phyloP scores from a whole-genome alignment of 53 echinoderm and acorn worm species.

The Crossaster papposus region DNA sequence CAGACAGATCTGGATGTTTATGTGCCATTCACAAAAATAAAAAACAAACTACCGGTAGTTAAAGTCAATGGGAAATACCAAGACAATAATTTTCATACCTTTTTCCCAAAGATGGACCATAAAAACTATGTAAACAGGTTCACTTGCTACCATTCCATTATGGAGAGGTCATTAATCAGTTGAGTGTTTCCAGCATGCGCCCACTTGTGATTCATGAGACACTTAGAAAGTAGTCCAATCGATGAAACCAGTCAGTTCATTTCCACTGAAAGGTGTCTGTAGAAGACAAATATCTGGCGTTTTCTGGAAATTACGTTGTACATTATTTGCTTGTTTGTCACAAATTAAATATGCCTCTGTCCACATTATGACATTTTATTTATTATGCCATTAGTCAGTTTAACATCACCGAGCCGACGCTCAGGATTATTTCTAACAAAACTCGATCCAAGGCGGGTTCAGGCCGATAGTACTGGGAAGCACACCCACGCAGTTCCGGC shows the following conservation, averaged over 20 bases:
- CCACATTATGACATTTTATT: too few relatives aligned
- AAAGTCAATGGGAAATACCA: neutral
- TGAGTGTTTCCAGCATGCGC: neutral
- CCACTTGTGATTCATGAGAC: neutral
- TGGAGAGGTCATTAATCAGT: neutral
- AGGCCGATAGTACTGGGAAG: too few relatives aligned
- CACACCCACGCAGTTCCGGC: too few relatives aligned
- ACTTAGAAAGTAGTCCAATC: neutral
- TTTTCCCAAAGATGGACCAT: neutral
- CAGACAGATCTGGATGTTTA: too few relatives aligned
- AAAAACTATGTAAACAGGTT: neutral
- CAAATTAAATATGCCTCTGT: too few relatives aligned
- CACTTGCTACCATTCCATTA: neutral
- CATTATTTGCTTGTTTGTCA: neutral
- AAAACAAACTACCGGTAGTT: too few relatives aligned
- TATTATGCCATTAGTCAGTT: too few relatives aligned
- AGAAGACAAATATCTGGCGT: too few relatives aligned
- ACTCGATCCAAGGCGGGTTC: too few relatives aligned
- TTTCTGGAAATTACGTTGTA: neutral
- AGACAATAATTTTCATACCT: neutral
- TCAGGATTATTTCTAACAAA: too few relatives aligned
- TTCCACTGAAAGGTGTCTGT: neutral
- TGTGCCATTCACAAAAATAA: neutral
- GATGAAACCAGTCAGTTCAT: neutral
- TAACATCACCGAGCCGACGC: too few relatives aligned